Evolutionary conservation across 1,140 invertebrate species (phyloP), one percentile per base, ranked within the genome.

Genomic region (Apis laboriosa): DNA sequence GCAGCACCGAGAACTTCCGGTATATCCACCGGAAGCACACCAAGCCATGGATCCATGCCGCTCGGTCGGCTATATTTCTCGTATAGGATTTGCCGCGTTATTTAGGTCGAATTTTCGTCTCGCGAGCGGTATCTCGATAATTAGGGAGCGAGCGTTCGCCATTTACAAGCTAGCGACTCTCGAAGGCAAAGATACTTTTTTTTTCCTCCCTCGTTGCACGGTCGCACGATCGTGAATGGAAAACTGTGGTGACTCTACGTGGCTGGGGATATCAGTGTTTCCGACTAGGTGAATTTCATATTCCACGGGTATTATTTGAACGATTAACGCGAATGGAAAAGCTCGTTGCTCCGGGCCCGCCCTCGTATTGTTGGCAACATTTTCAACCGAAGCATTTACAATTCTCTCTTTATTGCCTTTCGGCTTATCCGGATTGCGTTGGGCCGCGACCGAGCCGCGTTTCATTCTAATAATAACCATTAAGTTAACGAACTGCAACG

Each of bases 401-500:
- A 88, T 88, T 88, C 86, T 64, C 87, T 88, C 86, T 88, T 88
- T 88, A 88, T 88, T 88, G 86, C 87, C 87, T 88, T 88, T 88
- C 87, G 87, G 87, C 87, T 88, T 88, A 88, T 88, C 87, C 87
- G 87, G 87, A 88, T 88, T 88, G 87, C 76, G 86, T 84, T 66
- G 76, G 83, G 76, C 83, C 86, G 84, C 85, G 85, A 85, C 80
- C 84, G 86, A 88, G 84, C 85, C 83, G 80, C 83, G 82, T 88
- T 88, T 86, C 87, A 88, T 88, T 77, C 87, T 88, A 86, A 88
- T 88, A 88, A 88, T 88, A 84, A 86, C 87, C 87, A 85, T 88
- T 88, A 88, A 88, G 87, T 88, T 88, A 88, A 88, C 87, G 87
- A 88, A 88, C 87, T 88, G 87, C 87, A 88, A 88, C 85, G 77